These are phyloP conservation scores for Chirona hameri DNA, from an alignment of 2,888 invertebrate genomes.

Conservation along the genomic window DNA sequence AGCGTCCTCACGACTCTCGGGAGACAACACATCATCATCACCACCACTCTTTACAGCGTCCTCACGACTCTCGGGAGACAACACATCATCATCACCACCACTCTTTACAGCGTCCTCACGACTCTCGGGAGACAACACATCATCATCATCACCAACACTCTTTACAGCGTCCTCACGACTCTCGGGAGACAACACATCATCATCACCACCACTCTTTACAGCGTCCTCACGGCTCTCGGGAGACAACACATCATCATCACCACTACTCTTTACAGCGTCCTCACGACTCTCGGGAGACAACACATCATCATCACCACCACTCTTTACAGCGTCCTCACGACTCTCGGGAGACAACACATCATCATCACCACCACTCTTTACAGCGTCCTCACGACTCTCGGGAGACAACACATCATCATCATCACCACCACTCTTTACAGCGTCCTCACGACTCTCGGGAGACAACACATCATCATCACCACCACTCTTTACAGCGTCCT, in stretches of 20 bases:
- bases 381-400: neutral
- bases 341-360: too few relatives aligned
- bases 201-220: neutral
- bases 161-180: neutral
- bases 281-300: too few relatives aligned
- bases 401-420: neutral
- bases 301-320: neutral
- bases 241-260: neutral
- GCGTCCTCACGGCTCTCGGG: neutral
- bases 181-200: too few relatives aligned
- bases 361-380: neutral
- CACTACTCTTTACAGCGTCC: neutral
- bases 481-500: neutral
- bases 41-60: neutral
- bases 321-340: neutral
- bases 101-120: neutral
- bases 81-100: neutral
- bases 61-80: too few relatives aligned
- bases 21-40: neutral
- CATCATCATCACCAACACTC: neutral
- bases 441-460: too few relatives aligned
- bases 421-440: neutral
- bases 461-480: neutral
- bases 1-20: neutral
- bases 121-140: too few relatives aligned